Evolutionary conservation across 2,113 vertebrate genomes (phyloP), one percentile per base, ranked within the genome.

Genomic region (Maylandia zebra): DNA sequence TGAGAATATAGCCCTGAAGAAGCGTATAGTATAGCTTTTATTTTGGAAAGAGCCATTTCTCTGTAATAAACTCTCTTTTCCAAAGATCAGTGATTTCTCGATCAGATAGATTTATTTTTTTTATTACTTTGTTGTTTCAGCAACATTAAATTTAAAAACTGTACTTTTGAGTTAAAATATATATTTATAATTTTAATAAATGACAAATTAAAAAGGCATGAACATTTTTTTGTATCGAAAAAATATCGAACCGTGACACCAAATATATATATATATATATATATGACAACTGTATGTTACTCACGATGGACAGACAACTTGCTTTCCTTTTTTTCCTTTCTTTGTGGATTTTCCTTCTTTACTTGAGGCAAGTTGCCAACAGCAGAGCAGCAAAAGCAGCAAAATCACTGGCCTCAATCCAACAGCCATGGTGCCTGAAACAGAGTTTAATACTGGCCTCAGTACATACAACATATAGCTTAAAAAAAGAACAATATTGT

Each of bases 301-400:
- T 96, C 92, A 96, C 96, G 95, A 95, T 87, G 96, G 96, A 90
- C 96, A 97, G 89, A 96, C 83, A 24, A 96, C 96, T 89, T 96
- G 92, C 43, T 96, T 95, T 81, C 95, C 95, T 92, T 96, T 96
- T 83, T 95, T 96, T 55, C 95, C 93, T 90, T 96, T 94, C 86
- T 94, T 94, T 22, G 91, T 71, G 11, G 94, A 93, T 90, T 96
- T 96, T 83, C 93, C 94, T 14, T 94, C 94, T 84, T 93, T 93
- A 79, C 90, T 92, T 10, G 57, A 57, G 22, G 85, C 36, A 45
- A 89, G 71, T n/a, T 92, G 86, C 57, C 81, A 91, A 12, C 89
- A 94, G 24, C 85, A 93, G 22, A 94, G 82, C 17, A 95, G 66
- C 76, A 96, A 19, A 56, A 95, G 82, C 76, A 95, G 74, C 38